Evolutionary conservation across 2,113 vertebrate species (phyloP).

Genomic region (Gorsachius goisagi): DNA sequence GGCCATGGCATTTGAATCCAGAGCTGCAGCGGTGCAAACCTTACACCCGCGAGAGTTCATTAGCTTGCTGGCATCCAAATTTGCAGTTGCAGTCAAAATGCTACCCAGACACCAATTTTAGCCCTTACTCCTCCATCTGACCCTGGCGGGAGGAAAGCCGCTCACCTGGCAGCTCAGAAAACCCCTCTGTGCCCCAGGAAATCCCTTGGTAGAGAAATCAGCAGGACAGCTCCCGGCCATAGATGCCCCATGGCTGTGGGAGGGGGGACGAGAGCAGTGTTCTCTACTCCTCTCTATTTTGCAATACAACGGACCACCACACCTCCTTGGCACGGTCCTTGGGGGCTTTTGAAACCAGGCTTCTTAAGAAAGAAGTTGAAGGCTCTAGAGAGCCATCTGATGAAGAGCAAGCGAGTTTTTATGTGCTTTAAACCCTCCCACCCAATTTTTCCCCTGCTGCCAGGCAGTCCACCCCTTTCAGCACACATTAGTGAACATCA

Average conservation of each 20-base stretch:
- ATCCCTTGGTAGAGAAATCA: background rate
- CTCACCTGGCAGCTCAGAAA: background rate
- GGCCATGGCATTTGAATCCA: background rate
- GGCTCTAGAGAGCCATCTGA: background rate
- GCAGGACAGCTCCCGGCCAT: background rate
- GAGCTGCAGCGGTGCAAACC: background rate
- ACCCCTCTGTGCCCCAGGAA: too few relatives aligned
- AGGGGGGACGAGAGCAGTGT: accelerated
- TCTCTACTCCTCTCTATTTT: background rate
- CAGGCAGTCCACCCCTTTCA: slow-evolving; percentile 28
- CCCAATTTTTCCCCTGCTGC: slow-evolving; percentile 6
- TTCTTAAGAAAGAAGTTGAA: background rate
- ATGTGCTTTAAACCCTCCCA: slow-evolving; percentile 14
- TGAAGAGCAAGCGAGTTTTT: background rate
- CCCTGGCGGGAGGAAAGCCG: background rate
- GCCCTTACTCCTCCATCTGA: background rate
- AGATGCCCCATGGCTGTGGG: background rate
- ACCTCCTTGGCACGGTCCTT: background rate
- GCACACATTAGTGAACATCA: slow-evolving; percentile 46
- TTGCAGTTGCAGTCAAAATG: background rate
- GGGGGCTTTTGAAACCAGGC: background rate
- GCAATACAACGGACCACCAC: background rate
- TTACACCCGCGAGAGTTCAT: background rate
- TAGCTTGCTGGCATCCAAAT: background rate
- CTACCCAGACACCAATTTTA: background rate